Evolutionary conservation across 2,113 vertebrate genomes (phyloP).

Genomic region (Enhydra lutris): DNA sequence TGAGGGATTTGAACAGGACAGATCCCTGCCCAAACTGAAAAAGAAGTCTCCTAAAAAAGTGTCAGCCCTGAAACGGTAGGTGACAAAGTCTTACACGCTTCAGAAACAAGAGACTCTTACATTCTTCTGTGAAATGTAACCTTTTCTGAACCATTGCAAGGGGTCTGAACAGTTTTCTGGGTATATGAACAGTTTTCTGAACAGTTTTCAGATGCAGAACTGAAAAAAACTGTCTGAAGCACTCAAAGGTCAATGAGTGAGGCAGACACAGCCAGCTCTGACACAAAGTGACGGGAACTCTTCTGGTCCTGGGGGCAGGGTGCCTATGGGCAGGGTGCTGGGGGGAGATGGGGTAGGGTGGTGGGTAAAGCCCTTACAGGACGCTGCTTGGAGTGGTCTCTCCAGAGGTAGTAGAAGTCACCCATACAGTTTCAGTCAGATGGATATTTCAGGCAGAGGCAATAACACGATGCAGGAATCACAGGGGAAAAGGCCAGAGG

Average conservation of each 20-base stretch:
- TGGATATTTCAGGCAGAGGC: not conserved
- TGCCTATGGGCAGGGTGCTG: not conserved
- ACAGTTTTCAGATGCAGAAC: not conserved
- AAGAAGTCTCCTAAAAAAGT: constrained; percentile 97
- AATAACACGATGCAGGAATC: not conserved
- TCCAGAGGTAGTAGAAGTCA: not conserved
- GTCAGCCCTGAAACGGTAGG: constrained; percentile 94
- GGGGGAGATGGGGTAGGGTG: not conserved
- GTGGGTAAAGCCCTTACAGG: not conserved
- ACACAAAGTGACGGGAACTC: not conserved
- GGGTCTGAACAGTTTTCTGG: not conserved
- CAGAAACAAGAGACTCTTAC: not conserved
- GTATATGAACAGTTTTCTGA: too few relatives aligned
- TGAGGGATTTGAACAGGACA: constrained; percentile 96
- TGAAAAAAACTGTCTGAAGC: not conserved
- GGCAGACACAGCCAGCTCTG: fast-evolving
- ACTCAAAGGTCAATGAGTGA: not conserved
- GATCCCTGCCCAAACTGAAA: constrained; percentile 95
- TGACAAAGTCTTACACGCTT: not conserved
- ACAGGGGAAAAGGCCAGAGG: not conserved
- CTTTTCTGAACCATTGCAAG: not conserved
- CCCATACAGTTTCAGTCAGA: not conserved
- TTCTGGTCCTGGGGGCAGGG: not conserved
- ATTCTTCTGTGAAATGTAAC: not conserved
- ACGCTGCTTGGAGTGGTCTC: not conserved